Base-by-base conservation (phyloP, 2,888 invertebrate species). In the Synergus laeviventris region DNA sequence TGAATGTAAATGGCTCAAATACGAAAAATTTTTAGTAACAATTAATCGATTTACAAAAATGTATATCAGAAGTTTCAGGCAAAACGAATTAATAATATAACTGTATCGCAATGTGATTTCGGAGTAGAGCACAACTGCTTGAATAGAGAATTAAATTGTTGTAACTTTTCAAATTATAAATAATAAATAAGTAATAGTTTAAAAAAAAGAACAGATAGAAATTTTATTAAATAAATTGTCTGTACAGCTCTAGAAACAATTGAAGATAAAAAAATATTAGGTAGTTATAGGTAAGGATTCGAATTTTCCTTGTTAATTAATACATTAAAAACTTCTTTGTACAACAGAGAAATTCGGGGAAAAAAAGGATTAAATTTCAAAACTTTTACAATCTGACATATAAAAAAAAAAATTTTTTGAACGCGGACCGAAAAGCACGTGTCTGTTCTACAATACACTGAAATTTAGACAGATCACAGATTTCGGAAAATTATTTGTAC, bases 401-500 rank as follows among this genome's bases (percentile, higher is more conserved):
- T 12, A 8, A 66, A 42, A 16, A 1, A 7, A 21, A 16, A 7
- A 24, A 66, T 16, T 42, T 45, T 42, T 66, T 24, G 42, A 45
- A 18, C 18, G 42, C 18, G 42, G 62, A 16, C 9, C 24, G 7
- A 16, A 45, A 54, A 73, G 59, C 74, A 79, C 78, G 79, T 81
- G 79, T 61, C 60, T 70, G 14, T 60, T 31, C 21, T 64, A 24
- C 24, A 16, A 70, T 21, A 31, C 4, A 59, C 31, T n/a, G 9
- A 8, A 74, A 24, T 42, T 45, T 14, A 8, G 11, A 24, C 38
- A 18, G 16, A n/a, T 5, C 31, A 31, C 31, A 31, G 21, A 70
- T 49, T 24, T 49, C 8, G 1, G 31, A 14, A 38, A 66, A 56
- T 36, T 45, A 74, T 61, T 70, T 31, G 16, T 56, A 83, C 87